phyloP scores from a whole-genome alignment of 2,888 invertebrate genomes.

The Drosophila silvestris region DNA sequence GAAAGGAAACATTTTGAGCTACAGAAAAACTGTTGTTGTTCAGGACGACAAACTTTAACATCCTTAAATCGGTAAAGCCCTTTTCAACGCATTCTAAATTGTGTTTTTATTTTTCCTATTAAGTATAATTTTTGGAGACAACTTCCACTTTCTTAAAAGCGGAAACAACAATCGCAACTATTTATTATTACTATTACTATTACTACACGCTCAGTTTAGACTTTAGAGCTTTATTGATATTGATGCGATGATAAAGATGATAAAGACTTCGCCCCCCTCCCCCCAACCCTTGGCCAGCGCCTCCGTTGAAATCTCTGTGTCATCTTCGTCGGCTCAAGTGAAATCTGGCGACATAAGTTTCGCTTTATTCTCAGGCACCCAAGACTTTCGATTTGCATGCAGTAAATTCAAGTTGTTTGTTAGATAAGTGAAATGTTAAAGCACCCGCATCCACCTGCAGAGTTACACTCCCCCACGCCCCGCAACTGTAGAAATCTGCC shows the following conservation, averaged over 20 bases:
- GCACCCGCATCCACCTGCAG: constrained; percentile 6
- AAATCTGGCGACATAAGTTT: constrained; percentile 44
- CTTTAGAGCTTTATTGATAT: not conserved
- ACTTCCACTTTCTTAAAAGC: not conserved
- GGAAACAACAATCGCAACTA: not conserved
- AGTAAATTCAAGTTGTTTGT: constrained; percentile 51
- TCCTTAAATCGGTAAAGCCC: not conserved
- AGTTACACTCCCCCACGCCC: constrained; percentile 1
- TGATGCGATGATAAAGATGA: not conserved
- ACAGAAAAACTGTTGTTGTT: not conserved
- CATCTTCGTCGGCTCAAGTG: constrained; percentile 13
- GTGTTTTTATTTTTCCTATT: not conserved
- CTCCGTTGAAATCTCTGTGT: not conserved
- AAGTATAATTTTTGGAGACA: not conserved
- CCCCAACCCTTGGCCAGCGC: not conserved
- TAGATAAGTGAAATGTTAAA: constrained; percentile 44
- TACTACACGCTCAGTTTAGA: not conserved
- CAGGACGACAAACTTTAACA: not conserved
- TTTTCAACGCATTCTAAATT: not conserved
- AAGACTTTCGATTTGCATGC: constrained; percentile 61
- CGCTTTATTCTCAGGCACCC: constrained; percentile 44
- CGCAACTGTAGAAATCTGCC: constrained; percentile 34
- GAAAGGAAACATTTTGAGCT: not conserved
- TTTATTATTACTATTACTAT: no score
- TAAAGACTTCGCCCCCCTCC: not conserved